Evolutionary conservation across 1,140 invertebrate species (phyloP).

Genomic region (Halictus rubicundus): DNA sequence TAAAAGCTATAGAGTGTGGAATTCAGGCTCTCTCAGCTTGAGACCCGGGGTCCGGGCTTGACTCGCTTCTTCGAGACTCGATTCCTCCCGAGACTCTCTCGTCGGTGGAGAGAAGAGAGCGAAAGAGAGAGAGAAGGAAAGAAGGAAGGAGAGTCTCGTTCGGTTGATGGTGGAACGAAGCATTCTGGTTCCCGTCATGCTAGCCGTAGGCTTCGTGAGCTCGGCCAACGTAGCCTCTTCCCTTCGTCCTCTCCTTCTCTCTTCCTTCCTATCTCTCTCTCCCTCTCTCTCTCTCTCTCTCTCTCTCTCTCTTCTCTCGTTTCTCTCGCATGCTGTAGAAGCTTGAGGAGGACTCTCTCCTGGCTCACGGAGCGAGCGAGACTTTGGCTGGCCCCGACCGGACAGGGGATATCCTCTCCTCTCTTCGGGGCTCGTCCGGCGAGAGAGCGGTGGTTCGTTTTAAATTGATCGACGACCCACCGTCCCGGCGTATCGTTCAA

Average conservation of each 20-base stretch:
- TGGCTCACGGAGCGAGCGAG: slow-evolving; percentile 47
- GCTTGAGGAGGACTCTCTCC: background rate
- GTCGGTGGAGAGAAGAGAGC: background rate
- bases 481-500: slow-evolving; percentile 35
- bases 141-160: slow-evolving; percentile 38
- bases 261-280: background rate
- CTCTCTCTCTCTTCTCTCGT: background rate
- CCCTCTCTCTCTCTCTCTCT: background rate
- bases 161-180: slow-evolving; percentile 71
- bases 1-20: slow-evolving; percentile 76
- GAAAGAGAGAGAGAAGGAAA: slow-evolving; percentile 4
- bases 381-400: background rate
- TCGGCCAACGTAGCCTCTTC: slow-evolving; percentile 28
- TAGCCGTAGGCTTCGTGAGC: slow-evolving; percentile 75
- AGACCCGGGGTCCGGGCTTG: slow-evolving; percentile 61
- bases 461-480: slow-evolving; percentile 55
- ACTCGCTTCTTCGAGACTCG: slow-evolving; percentile 63
- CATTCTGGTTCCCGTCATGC: slow-evolving; percentile 76
- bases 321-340: background rate
- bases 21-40: slow-evolving; percentile 78
- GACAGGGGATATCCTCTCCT: slow-evolving; percentile 6
- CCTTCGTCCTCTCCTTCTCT: background rate
- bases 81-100: slow-evolving; percentile 57
- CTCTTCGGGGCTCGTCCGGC: background rate
- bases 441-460: slow-evolving; percentile 21